Percentiles rank a stretch among this genome's conserved stretches.
Conservation (phyloP, 2,888 invertebrate species). For the Amblyteles armatorius region DNA sequence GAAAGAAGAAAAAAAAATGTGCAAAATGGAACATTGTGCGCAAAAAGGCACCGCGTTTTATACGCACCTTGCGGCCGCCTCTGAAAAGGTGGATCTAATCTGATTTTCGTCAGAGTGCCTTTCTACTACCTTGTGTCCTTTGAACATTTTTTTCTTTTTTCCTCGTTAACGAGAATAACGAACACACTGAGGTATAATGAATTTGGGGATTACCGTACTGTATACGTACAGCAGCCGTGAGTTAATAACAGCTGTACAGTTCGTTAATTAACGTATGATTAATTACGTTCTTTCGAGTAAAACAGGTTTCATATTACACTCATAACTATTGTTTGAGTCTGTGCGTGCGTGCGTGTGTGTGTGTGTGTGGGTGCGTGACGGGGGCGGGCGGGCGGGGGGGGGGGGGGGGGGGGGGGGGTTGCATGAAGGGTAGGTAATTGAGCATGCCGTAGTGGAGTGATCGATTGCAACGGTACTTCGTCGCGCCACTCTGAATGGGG, state of each 20-base stretch:
- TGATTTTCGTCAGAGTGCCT: slow-evolving; percentile 61
- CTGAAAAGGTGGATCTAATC: slow-evolving; percentile 70
- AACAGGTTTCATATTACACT: slow-evolving; percentile 31
- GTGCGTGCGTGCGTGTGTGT: neutral
- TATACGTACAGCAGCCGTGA: neutral
- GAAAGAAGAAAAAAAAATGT: slow-evolving; percentile 14
- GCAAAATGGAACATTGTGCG: slow-evolving; percentile 31
- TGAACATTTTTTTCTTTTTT: neutral
- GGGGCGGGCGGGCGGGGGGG: neutral
- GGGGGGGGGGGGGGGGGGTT: neutral
- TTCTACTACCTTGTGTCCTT: slow-evolving; percentile 4
- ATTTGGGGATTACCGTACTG: neutral
- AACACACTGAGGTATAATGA: neutral
- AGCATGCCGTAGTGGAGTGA: slow-evolving; percentile 35
- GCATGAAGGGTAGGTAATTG: slow-evolving; percentile 45
- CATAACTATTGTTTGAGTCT: slow-evolving; percentile 29
- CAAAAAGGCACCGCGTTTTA: slow-evolving; percentile 48
- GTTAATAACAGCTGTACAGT: neutral
- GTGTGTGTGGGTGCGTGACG: neutral
- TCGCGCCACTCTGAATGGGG: slow-evolving; percentile 17
- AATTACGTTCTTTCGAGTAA: neutral
- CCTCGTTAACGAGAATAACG: slow-evolving; percentile 4
- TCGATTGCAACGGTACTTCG: slow-evolving; percentile 30
- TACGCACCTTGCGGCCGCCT: slow-evolving; percentile 48
- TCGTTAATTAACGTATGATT: slow-evolving; percentile 28